A percentile compares a stretch with the other conserved stretches of the same genome.
Conservation (phyloP, 2,888 invertebrate genomes). For the Ectemnius cavifrons region DNA sequence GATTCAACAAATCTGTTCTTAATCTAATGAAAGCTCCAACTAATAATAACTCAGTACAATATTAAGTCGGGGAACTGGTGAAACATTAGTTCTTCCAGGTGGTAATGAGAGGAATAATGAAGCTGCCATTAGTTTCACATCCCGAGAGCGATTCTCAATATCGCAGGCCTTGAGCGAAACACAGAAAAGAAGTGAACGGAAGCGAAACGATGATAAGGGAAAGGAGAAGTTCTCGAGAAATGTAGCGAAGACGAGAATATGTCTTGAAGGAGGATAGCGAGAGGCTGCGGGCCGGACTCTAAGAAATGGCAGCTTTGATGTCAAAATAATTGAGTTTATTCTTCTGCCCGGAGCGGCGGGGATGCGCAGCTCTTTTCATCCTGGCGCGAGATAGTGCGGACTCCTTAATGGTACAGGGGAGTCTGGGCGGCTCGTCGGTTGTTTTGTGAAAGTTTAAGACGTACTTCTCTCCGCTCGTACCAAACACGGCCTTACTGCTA, state of each 20-base stretch:
- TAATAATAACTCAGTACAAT: not conserved
- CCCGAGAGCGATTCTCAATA: constrained; percentile 57
- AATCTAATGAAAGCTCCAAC: not conserved
- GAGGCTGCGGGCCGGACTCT: constrained; percentile 4
- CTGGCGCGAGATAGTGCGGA: not conserved
- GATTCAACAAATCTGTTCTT: not conserved
- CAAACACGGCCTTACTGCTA: not conserved
- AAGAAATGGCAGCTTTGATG: constrained; percentile 66
- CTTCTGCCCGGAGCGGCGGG: constrained; percentile 40
- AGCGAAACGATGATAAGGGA: constrained; percentile 10
- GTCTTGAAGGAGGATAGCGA: constrained; percentile 12
- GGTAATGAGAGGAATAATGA: constrained; percentile 53
- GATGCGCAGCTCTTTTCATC: constrained; percentile 26
- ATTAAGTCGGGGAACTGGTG: not conserved
- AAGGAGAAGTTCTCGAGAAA: not conserved
- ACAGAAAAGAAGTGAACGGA: constrained; percentile 19
- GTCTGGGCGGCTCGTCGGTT: constrained; percentile 19
- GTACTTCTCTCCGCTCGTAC: not conserved
- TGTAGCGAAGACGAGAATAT: constrained; percentile 12
- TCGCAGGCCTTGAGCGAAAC: constrained; percentile 37
- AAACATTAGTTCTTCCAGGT: constrained; percentile 14
- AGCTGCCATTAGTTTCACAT: constrained; percentile 55
- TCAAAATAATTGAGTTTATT: constrained; percentile 69
- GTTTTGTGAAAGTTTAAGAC: constrained; percentile 30
- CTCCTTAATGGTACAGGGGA: constrained; percentile 41